These are phyloP conservation scores for Mayetiola destructor DNA, from an alignment of 2,888 invertebrate genomes.

Conservation along the genomic window DNA sequence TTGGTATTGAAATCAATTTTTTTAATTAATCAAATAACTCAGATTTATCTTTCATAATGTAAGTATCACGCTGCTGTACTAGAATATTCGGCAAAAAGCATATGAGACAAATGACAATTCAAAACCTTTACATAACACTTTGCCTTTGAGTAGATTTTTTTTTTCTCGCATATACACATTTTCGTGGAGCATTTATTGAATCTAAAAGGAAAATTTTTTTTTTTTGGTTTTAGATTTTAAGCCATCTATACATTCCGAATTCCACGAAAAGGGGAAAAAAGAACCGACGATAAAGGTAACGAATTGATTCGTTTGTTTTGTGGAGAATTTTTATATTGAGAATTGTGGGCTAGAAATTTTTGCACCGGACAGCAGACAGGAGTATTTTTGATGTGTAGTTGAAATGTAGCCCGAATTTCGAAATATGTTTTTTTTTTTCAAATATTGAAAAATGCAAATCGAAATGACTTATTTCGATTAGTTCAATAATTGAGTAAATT, in stretches of 20 bases:
- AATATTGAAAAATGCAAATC: no score
- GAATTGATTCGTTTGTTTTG: not conserved
- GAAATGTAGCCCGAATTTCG: no score
- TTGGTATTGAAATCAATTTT: no score
- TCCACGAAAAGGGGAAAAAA: not conserved
- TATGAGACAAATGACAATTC: not conserved
- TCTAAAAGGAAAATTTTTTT: not conserved
- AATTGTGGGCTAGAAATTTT: not conserved
- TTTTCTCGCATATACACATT: slow-evolving; percentile 7
- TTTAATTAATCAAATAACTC: no score
- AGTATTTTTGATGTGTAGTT: no score
- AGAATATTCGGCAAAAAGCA: not conserved
- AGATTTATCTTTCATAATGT: no score
- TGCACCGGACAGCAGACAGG: no score
- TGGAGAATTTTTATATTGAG: not conserved
- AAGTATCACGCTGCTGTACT: not conserved
- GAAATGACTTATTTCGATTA: not conserved
- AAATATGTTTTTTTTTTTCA: no score
- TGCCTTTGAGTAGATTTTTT: slow-evolving; percentile 1
- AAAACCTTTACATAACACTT: slow-evolving; percentile 6
- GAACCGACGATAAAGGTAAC: not conserved
- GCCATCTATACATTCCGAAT: slow-evolving; percentile 4
- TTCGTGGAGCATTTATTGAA: not conserved
- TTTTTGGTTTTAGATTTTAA: slow-evolving; percentile 12
- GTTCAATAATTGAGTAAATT: not conserved